Evolutionary conservation across 2,888 invertebrate genomes (phyloP).

Genomic region (Zaprionus bogoriensis): DNA sequence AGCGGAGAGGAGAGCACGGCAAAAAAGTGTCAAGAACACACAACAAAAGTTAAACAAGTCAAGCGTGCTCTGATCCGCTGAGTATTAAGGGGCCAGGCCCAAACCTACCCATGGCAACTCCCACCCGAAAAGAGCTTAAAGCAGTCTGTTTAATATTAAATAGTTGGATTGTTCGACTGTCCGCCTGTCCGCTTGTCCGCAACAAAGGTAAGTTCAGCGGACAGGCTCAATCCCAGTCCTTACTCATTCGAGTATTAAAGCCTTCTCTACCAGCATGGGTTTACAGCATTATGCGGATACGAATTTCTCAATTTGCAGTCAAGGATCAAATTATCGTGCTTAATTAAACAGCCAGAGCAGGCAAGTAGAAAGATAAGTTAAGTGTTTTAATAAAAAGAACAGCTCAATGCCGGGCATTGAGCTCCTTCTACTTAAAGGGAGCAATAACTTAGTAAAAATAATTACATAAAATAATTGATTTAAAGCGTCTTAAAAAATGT

Average conservation of each 20-base stretch:
- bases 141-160: conserved; percentile 48
- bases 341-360: not conserved
- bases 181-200: no score
- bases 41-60: conserved; percentile 64
- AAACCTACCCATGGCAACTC: no score
- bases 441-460: no score
- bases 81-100: conserved; percentile 31
- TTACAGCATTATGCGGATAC: not conserved
- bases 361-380: not conserved
- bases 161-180: conserved; percentile 2
- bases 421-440: not conserved
- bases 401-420: no score
- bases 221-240: no score
- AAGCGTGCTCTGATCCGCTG: conserved; percentile 60
- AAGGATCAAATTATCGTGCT: not conserved
- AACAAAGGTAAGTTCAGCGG: no score
- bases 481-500: no score
- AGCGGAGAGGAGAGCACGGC: not conserved
- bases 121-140: conserved; percentile 4
- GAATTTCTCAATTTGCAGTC: not conserved
- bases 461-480: no score
- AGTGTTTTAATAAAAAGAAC: not conserved
- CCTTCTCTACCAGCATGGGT: no score
- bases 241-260: not conserved
- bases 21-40: conserved; percentile 64